Percentiles rank a stretch among this genome's conserved stretches.
These are phyloP conservation scores for Acrocephalus arundinaceus DNA, from an alignment of 2,113 vertebrate genomes.

Conservation along the genomic window DNA sequence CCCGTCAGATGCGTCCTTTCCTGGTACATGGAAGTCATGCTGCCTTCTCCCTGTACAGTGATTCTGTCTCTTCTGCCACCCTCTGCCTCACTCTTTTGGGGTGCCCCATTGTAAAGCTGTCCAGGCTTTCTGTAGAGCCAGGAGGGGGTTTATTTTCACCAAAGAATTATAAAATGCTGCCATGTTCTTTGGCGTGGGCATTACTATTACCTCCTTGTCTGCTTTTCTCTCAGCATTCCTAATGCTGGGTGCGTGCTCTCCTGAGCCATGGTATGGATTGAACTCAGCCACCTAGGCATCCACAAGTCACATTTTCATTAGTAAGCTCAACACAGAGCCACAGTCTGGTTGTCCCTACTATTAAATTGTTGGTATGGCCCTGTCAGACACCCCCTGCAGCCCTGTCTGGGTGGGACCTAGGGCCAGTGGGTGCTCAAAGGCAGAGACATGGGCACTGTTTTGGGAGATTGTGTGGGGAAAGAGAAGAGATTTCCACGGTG, in stretches of 20 bases:
- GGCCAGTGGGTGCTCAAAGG: neutral
- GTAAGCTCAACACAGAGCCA: neutral
- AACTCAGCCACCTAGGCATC: neutral
- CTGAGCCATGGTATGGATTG: accelerated
- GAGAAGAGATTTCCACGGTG: neutral
- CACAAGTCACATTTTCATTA: neutral
- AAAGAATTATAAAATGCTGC: neutral
- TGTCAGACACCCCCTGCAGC: accelerated
- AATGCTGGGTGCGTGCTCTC: neutral
- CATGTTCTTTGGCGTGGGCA: neutral
- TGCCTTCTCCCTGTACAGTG: neutral
- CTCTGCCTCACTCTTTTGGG: neutral
- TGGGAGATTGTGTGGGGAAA: neutral
- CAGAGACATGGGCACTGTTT: neutral
- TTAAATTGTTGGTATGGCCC: neutral
- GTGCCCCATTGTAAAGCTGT: neutral
- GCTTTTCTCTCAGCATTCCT: neutral
- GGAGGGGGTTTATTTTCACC: neutral
- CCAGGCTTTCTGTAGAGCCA: neutral
- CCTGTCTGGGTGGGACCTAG: neutral
- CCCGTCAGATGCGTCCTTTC: neutral
- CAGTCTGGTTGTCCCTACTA: accelerated
- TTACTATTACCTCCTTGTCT: neutral
- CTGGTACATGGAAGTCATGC: accelerated
- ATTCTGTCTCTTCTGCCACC: neutral